These are phyloP conservation scores for Chloroclysta siterata DNA, from an alignment of 2,888 invertebrate species.

Conservation along the genomic window DNA sequence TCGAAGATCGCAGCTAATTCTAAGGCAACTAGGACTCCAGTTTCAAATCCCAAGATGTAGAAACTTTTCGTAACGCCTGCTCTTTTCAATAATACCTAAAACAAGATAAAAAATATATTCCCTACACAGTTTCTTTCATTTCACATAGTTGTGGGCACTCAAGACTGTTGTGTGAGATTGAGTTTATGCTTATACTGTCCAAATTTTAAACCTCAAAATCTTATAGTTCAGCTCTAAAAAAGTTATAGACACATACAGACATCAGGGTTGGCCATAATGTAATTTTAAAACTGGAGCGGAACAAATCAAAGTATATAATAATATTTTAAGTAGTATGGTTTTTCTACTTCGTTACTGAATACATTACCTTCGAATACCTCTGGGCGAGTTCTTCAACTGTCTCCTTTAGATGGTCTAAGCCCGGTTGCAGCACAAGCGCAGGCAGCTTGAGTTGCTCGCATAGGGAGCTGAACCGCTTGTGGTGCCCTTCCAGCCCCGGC, in stretches of 20 bases:
- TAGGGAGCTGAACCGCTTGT: conserved; percentile 49
- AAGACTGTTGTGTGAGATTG: too few species aligned
- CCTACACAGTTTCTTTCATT: neutral
- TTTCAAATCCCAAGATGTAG: conserved; percentile 62
- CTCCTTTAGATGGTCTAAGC: conserved; percentile 49
- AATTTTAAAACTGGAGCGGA: too few species aligned
- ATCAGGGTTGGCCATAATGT: too few species aligned
- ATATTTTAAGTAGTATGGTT: too few species aligned
- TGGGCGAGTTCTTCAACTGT: conserved; percentile 50
- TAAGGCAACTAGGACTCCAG: conserved; percentile 58
- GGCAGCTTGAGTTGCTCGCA: conserved; percentile 59
- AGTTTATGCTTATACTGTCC: too few species aligned
- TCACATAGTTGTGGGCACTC: neutral
- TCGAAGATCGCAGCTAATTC: conserved; percentile 65
- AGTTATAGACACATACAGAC: too few species aligned
- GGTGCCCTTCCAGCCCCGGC: conserved; percentile 61
- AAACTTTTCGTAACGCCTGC: conserved; percentile 48
- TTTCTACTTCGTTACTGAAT: neutral
- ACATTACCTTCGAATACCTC: conserved; percentile 46
- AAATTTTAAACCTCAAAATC: too few species aligned
- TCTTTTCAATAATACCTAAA: conserved; percentile 54
- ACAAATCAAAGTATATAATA: too few species aligned
- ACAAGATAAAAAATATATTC: conserved; percentile 5
- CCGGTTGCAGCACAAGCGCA: conserved; percentile 58
- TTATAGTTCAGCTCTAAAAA: too few species aligned